Percentiles rank a stretch among this genome's conserved stretches.
phyloP scores from a whole-genome alignment of 2,797 vertebrate species.

The Choloepus didactylus region DNA sequence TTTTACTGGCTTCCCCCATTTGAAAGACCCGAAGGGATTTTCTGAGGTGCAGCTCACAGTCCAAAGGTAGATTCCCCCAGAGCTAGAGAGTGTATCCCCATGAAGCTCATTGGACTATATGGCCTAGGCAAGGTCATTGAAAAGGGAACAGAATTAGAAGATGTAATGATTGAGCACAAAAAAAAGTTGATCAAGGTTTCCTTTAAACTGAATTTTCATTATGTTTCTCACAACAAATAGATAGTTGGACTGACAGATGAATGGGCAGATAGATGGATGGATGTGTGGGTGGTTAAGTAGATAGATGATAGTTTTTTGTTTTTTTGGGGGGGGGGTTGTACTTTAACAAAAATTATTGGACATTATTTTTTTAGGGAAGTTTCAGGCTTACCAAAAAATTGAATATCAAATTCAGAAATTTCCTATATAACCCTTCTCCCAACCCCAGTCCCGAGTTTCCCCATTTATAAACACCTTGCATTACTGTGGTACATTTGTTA shows the following conservation, averaged over 20 bases:
- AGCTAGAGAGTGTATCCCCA: not conserved
- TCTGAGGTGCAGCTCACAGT: not conserved
- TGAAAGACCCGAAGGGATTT: not conserved
- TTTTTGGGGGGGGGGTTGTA: too few relatives aligned
- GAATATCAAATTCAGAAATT: too few relatives aligned
- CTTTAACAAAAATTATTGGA: too few relatives aligned
- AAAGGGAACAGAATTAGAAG: not conserved
- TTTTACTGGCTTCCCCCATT: not conserved
- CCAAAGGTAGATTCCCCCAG: not conserved
- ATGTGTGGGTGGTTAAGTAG: too few relatives aligned
- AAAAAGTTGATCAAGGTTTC: not conserved
- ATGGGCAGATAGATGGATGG: too few relatives aligned
- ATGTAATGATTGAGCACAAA: not conserved
- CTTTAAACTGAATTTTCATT: not conserved
- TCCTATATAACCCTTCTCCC: too few relatives aligned
- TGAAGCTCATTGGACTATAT: not conserved
- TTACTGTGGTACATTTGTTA: too few relatives aligned
- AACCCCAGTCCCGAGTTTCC: too few relatives aligned
- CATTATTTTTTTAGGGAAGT: too few relatives aligned
- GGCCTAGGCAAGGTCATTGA: not conserved
- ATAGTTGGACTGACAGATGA: not conserved
- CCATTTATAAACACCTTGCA: too few relatives aligned
- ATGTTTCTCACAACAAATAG: not conserved
- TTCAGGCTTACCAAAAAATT: too few relatives aligned
- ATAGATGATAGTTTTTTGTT: not conserved